These are phyloP conservation scores for Mormyrus lacerda DNA, from an alignment of 2,113 vertebrate genomes.

Conservation along the genomic window DNA sequence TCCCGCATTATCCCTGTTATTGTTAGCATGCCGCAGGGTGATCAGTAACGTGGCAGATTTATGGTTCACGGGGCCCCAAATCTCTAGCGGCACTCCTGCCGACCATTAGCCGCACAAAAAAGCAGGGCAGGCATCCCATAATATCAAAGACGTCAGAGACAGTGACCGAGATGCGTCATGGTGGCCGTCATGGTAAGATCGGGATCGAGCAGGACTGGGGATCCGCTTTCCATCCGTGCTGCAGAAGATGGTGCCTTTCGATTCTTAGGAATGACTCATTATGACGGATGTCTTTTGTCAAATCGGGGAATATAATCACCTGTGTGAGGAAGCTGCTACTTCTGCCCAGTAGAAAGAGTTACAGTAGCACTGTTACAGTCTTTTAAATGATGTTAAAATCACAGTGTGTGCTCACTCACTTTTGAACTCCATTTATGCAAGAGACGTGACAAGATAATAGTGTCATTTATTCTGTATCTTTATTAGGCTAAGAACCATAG, in stretches of 20 bases:
- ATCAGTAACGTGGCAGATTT: background rate
- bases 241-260: background rate
- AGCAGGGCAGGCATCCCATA: background rate
- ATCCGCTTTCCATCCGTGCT: background rate
- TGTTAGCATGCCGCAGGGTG: background rate
- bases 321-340: too few relatives aligned
- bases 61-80: background rate
- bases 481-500: background rate
- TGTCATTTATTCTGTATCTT: background rate
- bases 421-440: background rate
- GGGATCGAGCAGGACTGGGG: background rate
- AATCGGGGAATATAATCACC: too few relatives aligned
- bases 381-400: too few relatives aligned
- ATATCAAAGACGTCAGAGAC: background rate
- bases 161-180: background rate
- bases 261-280: background rate
- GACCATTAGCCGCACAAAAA: background rate
- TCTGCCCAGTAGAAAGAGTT: too few relatives aligned
- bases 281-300: too few relatives aligned
- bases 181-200: background rate
- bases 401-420: background rate
- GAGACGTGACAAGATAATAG: background rate
- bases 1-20: background rate
- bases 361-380: too few relatives aligned
- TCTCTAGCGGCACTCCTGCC: background rate